Conservation (phyloP, 2,888 invertebrate genomes). For the Abrostola triplasia region DNA sequence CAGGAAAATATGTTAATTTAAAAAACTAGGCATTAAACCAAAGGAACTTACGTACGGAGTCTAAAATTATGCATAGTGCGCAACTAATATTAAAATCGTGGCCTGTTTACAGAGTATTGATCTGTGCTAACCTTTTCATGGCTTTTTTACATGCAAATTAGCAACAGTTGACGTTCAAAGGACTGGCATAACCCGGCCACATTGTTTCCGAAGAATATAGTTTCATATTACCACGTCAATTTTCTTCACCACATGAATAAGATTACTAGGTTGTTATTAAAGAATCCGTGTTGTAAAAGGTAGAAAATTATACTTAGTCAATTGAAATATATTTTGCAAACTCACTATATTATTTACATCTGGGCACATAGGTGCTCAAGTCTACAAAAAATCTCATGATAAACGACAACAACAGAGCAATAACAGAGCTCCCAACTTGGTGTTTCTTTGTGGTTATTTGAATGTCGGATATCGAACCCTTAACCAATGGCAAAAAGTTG, state of each 20-base stretch:
- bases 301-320: not conserved
- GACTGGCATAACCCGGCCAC: slow-evolving; percentile 8
- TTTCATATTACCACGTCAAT: not conserved
- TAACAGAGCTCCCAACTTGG: no score
- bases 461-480: no score
- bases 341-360: no score
- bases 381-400: no score
- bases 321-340: not conserved
- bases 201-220: slow-evolving; percentile 4
- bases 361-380: no score
- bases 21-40: no score
- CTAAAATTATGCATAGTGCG: slow-evolving; percentile 1
- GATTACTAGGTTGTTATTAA: not conserved
- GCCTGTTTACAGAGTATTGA: slow-evolving; percentile 63
- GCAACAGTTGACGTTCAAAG: slow-evolving; percentile 53
- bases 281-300: not conserved
- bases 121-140: slow-evolving; percentile 64
- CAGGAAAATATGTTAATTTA: no score
- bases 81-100: slow-evolving; percentile 18
- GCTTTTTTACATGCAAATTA: slow-evolving; percentile 77
- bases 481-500: no score
- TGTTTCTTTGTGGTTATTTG: no score
- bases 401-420: no score
- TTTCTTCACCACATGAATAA: not conserved
- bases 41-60: not conserved